Base-by-base conservation (phyloP, 2,113 vertebrate genomes). In the Parus major region DNA sequence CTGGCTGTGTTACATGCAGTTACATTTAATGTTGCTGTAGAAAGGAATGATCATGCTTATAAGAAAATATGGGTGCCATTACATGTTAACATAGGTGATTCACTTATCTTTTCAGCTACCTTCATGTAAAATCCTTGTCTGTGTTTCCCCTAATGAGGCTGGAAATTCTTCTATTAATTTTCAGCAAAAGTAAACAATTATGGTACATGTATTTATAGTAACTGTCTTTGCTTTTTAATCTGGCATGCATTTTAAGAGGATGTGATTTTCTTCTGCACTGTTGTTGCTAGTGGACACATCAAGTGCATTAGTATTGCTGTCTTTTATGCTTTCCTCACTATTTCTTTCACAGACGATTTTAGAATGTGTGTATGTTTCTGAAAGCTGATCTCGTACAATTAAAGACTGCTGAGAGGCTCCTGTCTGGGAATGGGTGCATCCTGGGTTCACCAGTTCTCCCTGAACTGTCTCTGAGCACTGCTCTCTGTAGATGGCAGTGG, bases 401-500 rank as follows among this genome's bases (percentile, higher is more conserved):
- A 20, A 39, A 50, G 55, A 0, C 22, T 50, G 71, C 36, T 11
- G 56, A 59, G 79, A 10, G 63, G 29, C 33, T 77, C 0, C 12
- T 8, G 1, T 17, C 27, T 35, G 63, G 46, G 29, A 49, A n/a
- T 24, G 7, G 5, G 5, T 8, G 18, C 49, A 27, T 25, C 12
- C 55, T 11, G 49, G 41, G 27, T 3, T 57, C 39, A 4, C 29
- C 24, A 50, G 15, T 10, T 27, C 15, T 78, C 21, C 22, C 27
- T 2, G 29, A 3, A 9, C 49, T 21, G 7, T 22, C 11, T 61
- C 71, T 25, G 55, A 7, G 42, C 19, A 0, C 42, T 29, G 41
- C 2, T 28, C 69, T 83, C 10, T 96, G 80, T 93, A 97, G 96
- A 52, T 96, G 96, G 96, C 96, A 96, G 56, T 96, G 94, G 65